These are phyloP conservation scores for Ceraclea dissimilis DNA, from an alignment of 2,888 invertebrate genomes.

Conservation along the genomic window DNA sequence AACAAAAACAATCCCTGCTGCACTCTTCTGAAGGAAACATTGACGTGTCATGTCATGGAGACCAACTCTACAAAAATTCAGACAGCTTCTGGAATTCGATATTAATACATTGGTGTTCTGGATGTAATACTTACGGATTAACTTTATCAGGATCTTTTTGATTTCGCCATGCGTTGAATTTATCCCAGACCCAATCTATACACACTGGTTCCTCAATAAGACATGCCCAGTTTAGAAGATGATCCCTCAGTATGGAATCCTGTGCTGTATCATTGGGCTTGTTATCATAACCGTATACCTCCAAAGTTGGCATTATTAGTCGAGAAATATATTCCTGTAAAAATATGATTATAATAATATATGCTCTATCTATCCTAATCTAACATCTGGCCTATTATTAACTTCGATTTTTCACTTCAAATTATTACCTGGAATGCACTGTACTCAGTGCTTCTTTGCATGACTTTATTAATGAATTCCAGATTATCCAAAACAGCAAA, in stretches of 20 bases:
- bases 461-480: slow-evolving; percentile 42
- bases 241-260: slow-evolving; percentile 50
- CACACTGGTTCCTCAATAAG: slow-evolving; percentile 49
- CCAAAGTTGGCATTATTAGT: slow-evolving; percentile 24
- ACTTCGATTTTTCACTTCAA: not conserved
- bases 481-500: slow-evolving; percentile 50
- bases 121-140: slow-evolving; percentile 33
- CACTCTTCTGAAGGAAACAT: no score
- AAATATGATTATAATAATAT: not conserved
- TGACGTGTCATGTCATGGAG: no score
- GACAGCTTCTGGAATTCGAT: no score
- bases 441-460: slow-evolving; percentile 45
- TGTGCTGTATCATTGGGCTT: slow-evolving; percentile 30
- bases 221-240: slow-evolving; percentile 53
- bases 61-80: no score
- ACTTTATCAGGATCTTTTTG: slow-evolving; percentile 30
- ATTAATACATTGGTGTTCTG: no score
- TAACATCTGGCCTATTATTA: no score
- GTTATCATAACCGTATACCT: slow-evolving; percentile 26
- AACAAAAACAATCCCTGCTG: no score
- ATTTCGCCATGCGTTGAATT: slow-evolving; percentile 32
- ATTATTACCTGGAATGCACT: slow-evolving; percentile 41
- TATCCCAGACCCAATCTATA: slow-evolving; percentile 42
- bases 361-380: not conserved
- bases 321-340: slow-evolving; percentile 28